Conservation (phyloP, 2,797 vertebrate species). For the Semotilus atromaculatus region DNA sequence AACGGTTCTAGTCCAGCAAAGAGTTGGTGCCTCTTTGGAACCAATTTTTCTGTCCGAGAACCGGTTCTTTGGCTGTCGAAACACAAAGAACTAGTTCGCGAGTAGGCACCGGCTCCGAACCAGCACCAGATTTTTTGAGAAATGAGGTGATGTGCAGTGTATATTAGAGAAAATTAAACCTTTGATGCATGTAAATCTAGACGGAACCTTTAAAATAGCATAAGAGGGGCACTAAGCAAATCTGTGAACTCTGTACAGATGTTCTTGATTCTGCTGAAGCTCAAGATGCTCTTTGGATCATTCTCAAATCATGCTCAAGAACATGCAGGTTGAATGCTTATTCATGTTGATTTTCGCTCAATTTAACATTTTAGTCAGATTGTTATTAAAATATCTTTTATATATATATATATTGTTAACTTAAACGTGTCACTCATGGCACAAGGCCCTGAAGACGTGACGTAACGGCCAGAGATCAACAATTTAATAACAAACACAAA, state of each 20-base stretch:
- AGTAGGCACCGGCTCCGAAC: too few species aligned
- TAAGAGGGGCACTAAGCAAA: neutral
- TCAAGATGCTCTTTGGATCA: conserved; percentile 15
- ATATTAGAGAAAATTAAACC: neutral
- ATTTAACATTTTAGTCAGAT: neutral
- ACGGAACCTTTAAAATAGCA: too few species aligned
- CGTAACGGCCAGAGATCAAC: neutral
- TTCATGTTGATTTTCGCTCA: neutral
- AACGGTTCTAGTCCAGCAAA: too few species aligned
- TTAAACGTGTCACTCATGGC: neutral
- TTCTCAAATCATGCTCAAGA: neutral
- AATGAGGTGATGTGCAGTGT: neutral
- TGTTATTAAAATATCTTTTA: neutral
- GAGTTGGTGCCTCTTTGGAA: too few species aligned
- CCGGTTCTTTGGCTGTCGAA: too few species aligned
- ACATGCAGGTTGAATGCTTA: too few species aligned
- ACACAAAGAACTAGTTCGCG: too few species aligned
- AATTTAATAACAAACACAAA: neutral
- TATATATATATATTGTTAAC: neutral
- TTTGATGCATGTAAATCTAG: too few species aligned
- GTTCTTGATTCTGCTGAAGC: neutral
- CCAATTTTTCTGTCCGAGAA: too few species aligned
- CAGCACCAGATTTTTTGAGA: neutral
- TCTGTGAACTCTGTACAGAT: conserved; percentile 1
- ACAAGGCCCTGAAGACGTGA: neutral